Base-by-base conservation (phyloP, 2,888 invertebrate species). In the Synergus umbraculus region DNA sequence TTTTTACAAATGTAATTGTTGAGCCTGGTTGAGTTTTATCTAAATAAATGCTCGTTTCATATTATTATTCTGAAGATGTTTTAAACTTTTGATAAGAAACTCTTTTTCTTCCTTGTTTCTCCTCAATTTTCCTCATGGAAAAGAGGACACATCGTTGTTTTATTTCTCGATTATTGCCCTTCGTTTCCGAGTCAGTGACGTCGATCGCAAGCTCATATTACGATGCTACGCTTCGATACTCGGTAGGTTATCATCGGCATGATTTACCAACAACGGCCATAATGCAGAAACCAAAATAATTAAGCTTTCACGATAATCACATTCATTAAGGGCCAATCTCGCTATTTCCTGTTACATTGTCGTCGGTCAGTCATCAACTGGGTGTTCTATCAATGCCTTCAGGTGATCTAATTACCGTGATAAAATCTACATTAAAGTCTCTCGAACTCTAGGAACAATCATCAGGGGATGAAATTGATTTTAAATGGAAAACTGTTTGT, bases 251-350 rank as follows among this genome's bases (percentile, higher is more conserved):
- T 73, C 54, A 73, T 54, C 49, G 18, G 29, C n/a, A 73, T 58
- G 37, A 73, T 73, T 73, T 73, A 73, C 10, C 54, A 54, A 58
- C 49, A 41, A 69, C 76, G 76, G 76, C 65, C 79, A 66, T 58
- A 65, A 60, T 46, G 80, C 58, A 79, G 76, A 78, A 76, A 76
- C 79, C 76, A 80, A 63, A 77, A 85, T 80, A 83, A 86, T 85
- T 83, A 85, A 86, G 81, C 83, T 76, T 66, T 69, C 76, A 69
- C 43, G 81, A 85, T 83, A 86, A 86, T 83, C 83, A 79, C 81
- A 83, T 86, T 81, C 85, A 82, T 86, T 82, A 86, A 84, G 80
- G 79, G 81, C 76, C 80, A 80, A 78, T 83, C 69, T 83, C 79
- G 78, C 66, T 83, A 81, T 82, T 85, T 79, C 82, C 80, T 76